Base-by-base conservation (phyloP, 2,113 vertebrate genomes). In the Corythaixoides concolor region DNA sequence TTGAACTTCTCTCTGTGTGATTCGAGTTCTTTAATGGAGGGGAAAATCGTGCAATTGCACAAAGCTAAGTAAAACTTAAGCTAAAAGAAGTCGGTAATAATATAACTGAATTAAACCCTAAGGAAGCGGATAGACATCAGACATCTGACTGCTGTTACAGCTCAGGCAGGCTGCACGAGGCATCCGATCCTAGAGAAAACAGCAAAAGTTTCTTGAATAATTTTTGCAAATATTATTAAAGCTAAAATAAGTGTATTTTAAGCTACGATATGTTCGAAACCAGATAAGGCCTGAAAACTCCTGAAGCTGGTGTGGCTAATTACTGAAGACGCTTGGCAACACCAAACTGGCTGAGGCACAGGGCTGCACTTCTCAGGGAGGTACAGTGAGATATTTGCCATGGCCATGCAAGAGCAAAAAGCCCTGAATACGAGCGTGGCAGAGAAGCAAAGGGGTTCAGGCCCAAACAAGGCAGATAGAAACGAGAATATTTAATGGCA, bases 161-260 rank as follows among this genome's bases (percentile, higher is more conserved):
- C 62, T 79, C 0, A 0, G 55, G 43, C 37, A 43, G 85, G 39
- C 49, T 83, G 75, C 1, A 0, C 2, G 1, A 64, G 56, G 35
- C 77, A 37, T 37, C 85, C 55, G 56, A 43, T 27, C 66, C 64
- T 12, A 47, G 33, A 84, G 45, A 33, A 89, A 77, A 49, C 8
- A 39, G 50, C 20, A 66, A 6, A 84, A 62, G 17, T 14, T 55
- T 37, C 66, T 90, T 55, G 64, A 76, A 62, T 53, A 27, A 35
- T 45, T 73, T 76, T 37, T 43, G 8, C 30, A 21, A 56, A 77
- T 66, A 39, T 12, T 37, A 67, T 82, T 74, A 78, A 55, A 49
- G 41, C 69, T 50, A 55, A 92, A 72, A 26, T 21, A 55, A 75
- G 11, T 55, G 4, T 28, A 10, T 43, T 75, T 70, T 26, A 58